Evolutionary conservation across 2,888 invertebrate species (phyloP), one percentile per base, ranked within the genome.

Genomic region (Pomacea canaliculata): DNA sequence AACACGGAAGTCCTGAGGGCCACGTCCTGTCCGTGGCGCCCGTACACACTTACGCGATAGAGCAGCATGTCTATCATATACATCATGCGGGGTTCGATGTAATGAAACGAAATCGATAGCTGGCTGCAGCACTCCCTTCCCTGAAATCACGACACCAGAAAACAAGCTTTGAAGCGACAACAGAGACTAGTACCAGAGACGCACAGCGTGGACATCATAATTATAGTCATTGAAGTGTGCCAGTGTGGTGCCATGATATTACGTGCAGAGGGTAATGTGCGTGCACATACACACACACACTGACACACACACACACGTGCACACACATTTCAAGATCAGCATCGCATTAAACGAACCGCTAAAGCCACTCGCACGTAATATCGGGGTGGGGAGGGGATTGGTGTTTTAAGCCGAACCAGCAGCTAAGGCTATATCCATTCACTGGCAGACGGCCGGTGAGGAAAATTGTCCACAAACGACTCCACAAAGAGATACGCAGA

Each of bases 81-180:
- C 70, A 77, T 73, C 49, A 59, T 62, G 12, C 69, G 56, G 8
- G 73, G 69, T 8, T 51, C 51, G 10, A 73, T 62, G 73, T 77
- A 73, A 46, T 77, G 77, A 68, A 77, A 77, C 16, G 69, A 51
- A 59, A 73, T 70, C 23, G 77, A 72, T 65, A 69, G 72, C 69
- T 77, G 72, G 27, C 77, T 77, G 73, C 77, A 77, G 51, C 77
- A 77, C 16, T 62, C 46, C 10, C n/a, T 12, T 23, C 73, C 73
- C 77, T 77, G 73, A 12, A 73, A 63, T 19, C 27, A n/a, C 46
- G n/a, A 46, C 16, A 27, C 2, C 19, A 19, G 48, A 5, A 23
- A 68, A 37, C 18, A 2, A 48, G 48, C 37, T 2, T n/a, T 16
- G 13, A 18, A 12, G 13, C 65, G n/a, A 13, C 37, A 3, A 1